A percentile compares a stretch with the other conserved stretches of the same genome.
phyloP scores from a whole-genome alignment of 2,888 invertebrate species.

The Chrysolina haemoptera region DNA sequence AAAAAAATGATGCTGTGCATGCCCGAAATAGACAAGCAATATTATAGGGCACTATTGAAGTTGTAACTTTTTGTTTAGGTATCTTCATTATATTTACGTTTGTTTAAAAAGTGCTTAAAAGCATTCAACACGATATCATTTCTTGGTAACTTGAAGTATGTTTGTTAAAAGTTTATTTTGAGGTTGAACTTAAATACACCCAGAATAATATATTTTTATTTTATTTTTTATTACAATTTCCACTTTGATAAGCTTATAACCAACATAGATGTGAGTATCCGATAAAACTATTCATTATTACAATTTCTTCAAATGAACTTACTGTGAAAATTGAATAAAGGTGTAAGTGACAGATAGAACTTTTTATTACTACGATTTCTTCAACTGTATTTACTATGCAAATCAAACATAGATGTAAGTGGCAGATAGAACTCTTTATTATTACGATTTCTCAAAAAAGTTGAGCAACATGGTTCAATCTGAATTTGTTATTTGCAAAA shows the following conservation, averaged over 20 bases:
- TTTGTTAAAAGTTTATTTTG: too few relatives aligned
- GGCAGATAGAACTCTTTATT: too few relatives aligned
- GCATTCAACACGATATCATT: background rate
- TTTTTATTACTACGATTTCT: too few relatives aligned
- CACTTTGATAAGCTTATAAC: background rate
- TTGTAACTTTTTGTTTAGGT: background rate
- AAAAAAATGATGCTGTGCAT: conserved; percentile 24
- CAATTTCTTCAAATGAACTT: background rate
- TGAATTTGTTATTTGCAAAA: too few relatives aligned
- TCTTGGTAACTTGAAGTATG: background rate
- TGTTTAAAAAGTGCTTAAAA: background rate
- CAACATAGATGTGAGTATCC: background rate
- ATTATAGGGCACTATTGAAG: background rate
- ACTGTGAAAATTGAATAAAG: background rate
- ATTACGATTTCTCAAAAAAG: too few relatives aligned
- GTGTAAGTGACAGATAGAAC: background rate
- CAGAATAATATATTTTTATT: background rate
- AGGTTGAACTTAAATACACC: background rate
- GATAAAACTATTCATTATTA: background rate
- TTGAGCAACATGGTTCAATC: too few relatives aligned
- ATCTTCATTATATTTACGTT: background rate
- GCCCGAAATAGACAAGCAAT: conserved; percentile 40
- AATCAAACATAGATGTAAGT: background rate
- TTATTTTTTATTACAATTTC: background rate
- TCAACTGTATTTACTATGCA: background rate